Base-by-base conservation (phyloP, 1,140 invertebrate genomes). In the Nautilus pompilius region DNA sequence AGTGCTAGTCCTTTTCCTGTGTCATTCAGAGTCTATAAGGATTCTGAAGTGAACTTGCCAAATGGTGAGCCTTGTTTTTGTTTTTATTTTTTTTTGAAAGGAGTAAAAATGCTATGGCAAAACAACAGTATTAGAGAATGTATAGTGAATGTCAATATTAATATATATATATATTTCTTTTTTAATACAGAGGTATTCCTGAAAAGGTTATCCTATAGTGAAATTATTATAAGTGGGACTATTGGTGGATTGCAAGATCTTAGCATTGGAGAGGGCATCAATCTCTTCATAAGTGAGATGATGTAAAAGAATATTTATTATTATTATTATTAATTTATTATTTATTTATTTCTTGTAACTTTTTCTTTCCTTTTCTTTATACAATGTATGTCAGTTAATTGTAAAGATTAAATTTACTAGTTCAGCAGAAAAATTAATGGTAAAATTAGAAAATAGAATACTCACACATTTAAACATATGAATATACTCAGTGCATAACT, bases 1-100 rank as follows among this genome's bases (percentile, higher is more conserved):
- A 67, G 69, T 63, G 70, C 71, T 17, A 60, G 56, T 32, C 75
- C 75, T 5, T 74, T 77, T 58, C 73, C 75, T 17, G 60, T 67
- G 13, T 71, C 70, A 2, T 73, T 77, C 58, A 64, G 70, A 54
- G 70, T 75, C 2, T 77, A 75, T 60, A 59, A 69, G 24, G 62
- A 64, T 30, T 58, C 70, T 2, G 59, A 65, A 1, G 48, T 75
- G 34, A 70, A 49, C 24, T 60, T 77, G 28, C 75, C 75, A 10
- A 13, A 36, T 57, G 70, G 75, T 77, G 63, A 51, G 62, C 46
- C 20, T 53, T 28, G 33, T 51, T 3, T 24, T 5, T 13, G 22
- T 53, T 28, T n/a, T 15, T n/a, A 3, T 58, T 20, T 15, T 22
- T 34, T 49, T 24, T 5, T 49, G 22, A 6, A 33, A 24, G 30